Percentiles rank a stretch among this genome's conserved stretches.
These are phyloP conservation scores for Pseudocheirus occidentalis DNA, from an alignment of 2,797 vertebrate species.

Conservation along the genomic window DNA sequence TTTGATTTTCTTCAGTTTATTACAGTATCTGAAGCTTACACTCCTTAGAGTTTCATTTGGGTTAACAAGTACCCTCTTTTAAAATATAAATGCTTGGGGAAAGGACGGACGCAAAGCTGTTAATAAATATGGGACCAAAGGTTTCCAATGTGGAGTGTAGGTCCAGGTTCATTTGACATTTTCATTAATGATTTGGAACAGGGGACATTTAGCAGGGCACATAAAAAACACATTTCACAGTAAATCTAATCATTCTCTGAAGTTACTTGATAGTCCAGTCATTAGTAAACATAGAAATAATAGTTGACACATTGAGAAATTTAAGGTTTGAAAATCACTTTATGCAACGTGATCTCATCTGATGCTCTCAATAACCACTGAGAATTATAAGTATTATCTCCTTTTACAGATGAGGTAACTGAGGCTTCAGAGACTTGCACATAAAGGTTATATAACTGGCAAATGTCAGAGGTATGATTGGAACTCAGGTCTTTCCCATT, in stretches of 20 bases:
- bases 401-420: background rate
- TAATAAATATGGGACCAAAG: background rate
- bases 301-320: background rate
- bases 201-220: conserved; percentile 16
- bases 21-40: background rate
- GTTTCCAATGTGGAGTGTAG: conserved; percentile 1
- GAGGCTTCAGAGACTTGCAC: background rate
- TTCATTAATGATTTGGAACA: conserved; percentile 17
- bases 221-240: conserved; percentile 1
- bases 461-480: background rate
- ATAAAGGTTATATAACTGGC: background rate
- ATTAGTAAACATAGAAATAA: background rate
- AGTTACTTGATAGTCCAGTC: background rate
- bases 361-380: background rate
- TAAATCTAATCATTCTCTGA: background rate
- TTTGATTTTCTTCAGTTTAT: background rate
- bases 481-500: background rate
- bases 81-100: background rate
- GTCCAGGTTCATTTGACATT: background rate
- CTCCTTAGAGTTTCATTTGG: background rate
- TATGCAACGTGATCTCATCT: background rate
- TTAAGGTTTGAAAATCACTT: background rate
- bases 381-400: background rate
- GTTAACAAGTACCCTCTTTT: background rate
- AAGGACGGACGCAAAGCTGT: background rate